Base-by-base conservation (phyloP, 2,113 vertebrate species). In the Smithornis capensis region DNA sequence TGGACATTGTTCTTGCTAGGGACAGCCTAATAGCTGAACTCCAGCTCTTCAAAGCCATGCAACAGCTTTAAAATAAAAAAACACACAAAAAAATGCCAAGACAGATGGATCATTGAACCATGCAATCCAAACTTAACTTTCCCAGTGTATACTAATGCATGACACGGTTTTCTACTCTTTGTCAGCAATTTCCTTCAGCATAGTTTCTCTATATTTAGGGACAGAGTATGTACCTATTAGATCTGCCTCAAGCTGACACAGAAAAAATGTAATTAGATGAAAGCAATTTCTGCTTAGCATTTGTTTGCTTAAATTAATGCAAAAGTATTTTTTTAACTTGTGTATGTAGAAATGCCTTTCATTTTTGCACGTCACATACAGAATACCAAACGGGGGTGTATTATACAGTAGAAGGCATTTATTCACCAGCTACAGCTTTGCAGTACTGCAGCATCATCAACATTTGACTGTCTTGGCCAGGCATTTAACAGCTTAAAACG, bases 351-450 rank as follows among this genome's bases (percentile, higher is more conserved):
- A 86, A 62, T n/a, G 28, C n/a, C 49, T 76, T 88, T 76, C 28
- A 62, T n/a, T 77, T 76, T 64, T 84, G 69, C 44, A 74, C 0
- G 0, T 53, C 45, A 45, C 1, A 4, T 60, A 83, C 19, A 67
- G 76, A 87, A 76, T 8, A 65, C 31, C 31, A 92, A 73, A 76
- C 1, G 12, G 23, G 82, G 12, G 13, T 6, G 1, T 37, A 13
- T 19, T 70, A 60, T 21, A 37, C 5, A 62, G 45, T 0, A 86
- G 67, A 83, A 81, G 27, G 40, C 45, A 81, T 50, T 89, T 81
- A 87, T 86, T 77, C 67, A 38, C 37, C 45, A 65, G 35, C 67
- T 78, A 87, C 40, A 91, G 87, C 47, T 87, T 67, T 74, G 60
- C 83, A 83, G 37, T 64, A 53, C 50, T 77, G 87, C 68, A 40